Evolutionary conservation across 2,113 vertebrate species (phyloP), one percentile per base, ranked within the genome.

Genomic region (Odobenus rosmarus): DNA sequence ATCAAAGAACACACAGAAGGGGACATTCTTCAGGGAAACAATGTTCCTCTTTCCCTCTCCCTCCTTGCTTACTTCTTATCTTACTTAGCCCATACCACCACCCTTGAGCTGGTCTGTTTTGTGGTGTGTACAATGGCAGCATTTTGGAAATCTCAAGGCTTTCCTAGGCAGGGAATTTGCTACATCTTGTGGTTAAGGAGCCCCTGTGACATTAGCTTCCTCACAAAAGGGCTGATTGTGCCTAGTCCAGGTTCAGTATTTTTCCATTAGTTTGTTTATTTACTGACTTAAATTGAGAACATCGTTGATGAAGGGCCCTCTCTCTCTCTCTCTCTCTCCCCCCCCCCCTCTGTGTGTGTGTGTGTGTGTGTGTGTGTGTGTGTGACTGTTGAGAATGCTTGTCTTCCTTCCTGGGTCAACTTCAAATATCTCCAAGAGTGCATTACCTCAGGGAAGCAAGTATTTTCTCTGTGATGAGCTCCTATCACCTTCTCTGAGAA

Each of bases 61-160:
- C 7, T n/a, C 15, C 77, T 92, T 81, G 28, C 15, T 92, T 96
- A 15, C 10, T 92, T 96, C 19, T 95, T 87, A 83, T 46, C 49
- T 92, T 90, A 85, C 49, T 92, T 90, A 85, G 71, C 9, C 33
- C 46, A 69, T 36, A 62, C 13, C 8, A 53, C 3, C 36, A 14
- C 28, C 61, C 31, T 69, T 87, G 83, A 90, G 77, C 77, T 39
- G 31, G n/a, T 80, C 26, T 90, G 28, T 64, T 89, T 83, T 53
- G 24, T 19, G 61, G 53, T 33, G 5, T 62, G 39, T 61, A 39
- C 11, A 31, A 18, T 11, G 81, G 76, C 3, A 33, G 36, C 28
- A 87, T 83, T 96, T 92, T 76, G 62, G 62, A 81, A 86, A 64
- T 53, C 24, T 76, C n/a, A 80, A 59, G 55, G 42, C 42, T 93